Evolutionary conservation across 53 echinoderm and acorn worm genomes (phyloP), one percentile per base, ranked within the genome.

Genomic region (Glandiceps talaboti): DNA sequence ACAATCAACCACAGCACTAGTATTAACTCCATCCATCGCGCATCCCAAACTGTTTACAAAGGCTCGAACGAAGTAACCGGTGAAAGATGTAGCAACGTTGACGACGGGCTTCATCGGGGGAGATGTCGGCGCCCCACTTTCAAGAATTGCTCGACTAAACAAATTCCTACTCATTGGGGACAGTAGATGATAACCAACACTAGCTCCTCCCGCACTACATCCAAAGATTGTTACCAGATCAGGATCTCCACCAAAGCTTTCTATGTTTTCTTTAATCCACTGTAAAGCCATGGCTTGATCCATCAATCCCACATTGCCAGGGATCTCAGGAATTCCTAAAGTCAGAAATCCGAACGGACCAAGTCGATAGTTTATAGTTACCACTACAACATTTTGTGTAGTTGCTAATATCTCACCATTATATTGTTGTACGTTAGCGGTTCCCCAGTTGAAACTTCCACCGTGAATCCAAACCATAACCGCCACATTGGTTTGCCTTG

Each of bases 391-490:
- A 31, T 86, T 83, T 74, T 94, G 89, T 26, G 83, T 85, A 1
- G 94, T 91, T 25, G 93, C 85, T 29, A 99, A 80, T 27, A 85
- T 86, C 73, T 88, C 88, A 1, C 99, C 93, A 32, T 99, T 91
- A 81, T 99, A 99, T 26, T 93, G 87, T 32, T 80, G 88, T 27
- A 99, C 83, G 14, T 91, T 88, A 0, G 91, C 91, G 28, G 81
- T 87, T 1, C 99, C 99, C 1, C 91, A 85, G 33, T 86, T 87
- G 78, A 89, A 93, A 1, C 93, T 92, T 6, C 93, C 99, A n/a
- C 93, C 99, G 74, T 88, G 92, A 33, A 99, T 99, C 99, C 99
- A 99, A 10, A 99, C 93, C 99, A 99, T 99, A 0, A 99, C 93
- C 0, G 93, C 74, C 78, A 93, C 28, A 25, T 81, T 73, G 25